Percentiles rank a stretch among this genome's conserved stretches.
These are phyloP conservation scores for Quiscalus mexicanus DNA, from an alignment of 2,113 vertebrate species.

Conservation along the genomic window DNA sequence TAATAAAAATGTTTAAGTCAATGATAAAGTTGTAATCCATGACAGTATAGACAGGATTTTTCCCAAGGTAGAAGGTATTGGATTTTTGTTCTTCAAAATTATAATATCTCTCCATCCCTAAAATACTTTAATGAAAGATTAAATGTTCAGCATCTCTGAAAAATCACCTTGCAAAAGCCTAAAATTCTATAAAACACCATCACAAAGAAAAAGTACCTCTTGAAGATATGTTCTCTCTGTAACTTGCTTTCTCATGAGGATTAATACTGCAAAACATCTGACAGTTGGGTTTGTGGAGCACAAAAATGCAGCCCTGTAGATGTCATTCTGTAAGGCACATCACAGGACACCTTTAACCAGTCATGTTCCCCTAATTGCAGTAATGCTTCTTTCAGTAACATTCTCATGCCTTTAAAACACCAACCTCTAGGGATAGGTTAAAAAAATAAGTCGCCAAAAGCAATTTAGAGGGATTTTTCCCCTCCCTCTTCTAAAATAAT, in stretches of 20 bases:
- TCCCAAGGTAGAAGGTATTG: too few relatives aligned
- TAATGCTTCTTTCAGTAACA: not conserved
- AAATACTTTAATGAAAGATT: not conserved
- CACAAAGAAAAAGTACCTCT: not conserved
- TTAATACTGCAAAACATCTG: not conserved
- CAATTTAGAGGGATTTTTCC: not conserved
- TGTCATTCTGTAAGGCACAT: not conserved
- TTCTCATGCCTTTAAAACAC: not conserved
- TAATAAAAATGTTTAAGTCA: not conserved
- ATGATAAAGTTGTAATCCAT: not conserved
- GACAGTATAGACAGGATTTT: not conserved
- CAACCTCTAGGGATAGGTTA: not conserved
- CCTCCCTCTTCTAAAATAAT: not conserved
- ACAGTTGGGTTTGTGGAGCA: not conserved
- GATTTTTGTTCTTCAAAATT: not conserved
- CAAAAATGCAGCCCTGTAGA: not conserved
- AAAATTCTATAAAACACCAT: not conserved
- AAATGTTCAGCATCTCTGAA: not conserved
- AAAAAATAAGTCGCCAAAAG: not conserved
- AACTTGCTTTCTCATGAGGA: not conserved
- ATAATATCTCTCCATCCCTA: not conserved
- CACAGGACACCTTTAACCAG: not conserved
- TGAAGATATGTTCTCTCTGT: not conserved
- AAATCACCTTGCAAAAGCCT: not conserved
- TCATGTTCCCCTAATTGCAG: not conserved